phyloP scores from a whole-genome alignment of 2,888 invertebrate genomes.

The Dioctria linearis region DNA sequence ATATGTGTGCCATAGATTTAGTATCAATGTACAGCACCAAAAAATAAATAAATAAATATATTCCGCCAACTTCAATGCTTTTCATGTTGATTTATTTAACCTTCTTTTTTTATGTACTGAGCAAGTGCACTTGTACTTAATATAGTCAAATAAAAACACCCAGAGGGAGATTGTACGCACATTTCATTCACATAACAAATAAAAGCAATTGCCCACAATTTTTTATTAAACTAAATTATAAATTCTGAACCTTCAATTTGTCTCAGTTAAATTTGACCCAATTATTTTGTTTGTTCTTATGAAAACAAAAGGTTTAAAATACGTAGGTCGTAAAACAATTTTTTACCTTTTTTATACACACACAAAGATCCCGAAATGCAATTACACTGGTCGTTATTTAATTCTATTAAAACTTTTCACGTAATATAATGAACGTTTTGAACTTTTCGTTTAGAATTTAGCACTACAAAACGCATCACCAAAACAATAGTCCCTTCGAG shows the following conservation, averaged over 20 bases:
- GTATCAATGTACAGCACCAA: no score
- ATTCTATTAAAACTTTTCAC: constrained; percentile 7
- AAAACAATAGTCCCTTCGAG: constrained; percentile 12
- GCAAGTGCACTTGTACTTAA: no score
- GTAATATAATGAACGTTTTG: background rate
- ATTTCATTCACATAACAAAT: no score
- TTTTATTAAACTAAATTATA: no score
- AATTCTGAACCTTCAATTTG: background rate
- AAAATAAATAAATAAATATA: no score
- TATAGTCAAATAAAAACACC: no score
- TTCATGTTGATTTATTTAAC: no score
- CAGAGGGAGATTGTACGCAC: no score
- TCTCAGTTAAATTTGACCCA: background rate
- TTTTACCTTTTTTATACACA: constrained; percentile 10
- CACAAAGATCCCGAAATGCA: constrained; percentile 7
- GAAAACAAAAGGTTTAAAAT: background rate
- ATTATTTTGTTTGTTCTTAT: background rate
- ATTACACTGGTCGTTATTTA: background rate
- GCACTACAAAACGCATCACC: constrained; percentile 22
- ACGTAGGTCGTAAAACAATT: background rate
- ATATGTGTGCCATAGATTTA: no score
- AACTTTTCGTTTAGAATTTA: constrained; percentile 21
- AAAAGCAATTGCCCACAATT: no score
- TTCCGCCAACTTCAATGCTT: no score
- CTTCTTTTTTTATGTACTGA: no score